These are phyloP conservation scores for Chionis minor DNA, from an alignment of 2,113 vertebrate species.

Conservation along the genomic window DNA sequence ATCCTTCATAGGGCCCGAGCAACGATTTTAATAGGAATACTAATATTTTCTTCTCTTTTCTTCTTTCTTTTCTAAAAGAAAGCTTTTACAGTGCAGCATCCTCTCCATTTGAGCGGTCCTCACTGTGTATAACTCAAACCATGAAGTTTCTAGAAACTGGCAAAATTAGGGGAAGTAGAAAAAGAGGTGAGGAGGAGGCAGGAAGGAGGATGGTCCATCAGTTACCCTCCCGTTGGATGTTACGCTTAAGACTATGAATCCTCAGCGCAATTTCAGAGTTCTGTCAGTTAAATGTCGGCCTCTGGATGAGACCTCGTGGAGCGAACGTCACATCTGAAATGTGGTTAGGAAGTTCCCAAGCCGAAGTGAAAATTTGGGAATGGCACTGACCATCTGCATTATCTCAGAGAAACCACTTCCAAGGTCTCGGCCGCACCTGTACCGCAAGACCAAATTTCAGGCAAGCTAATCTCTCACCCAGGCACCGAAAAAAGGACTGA, in stretches of 20 bases:
- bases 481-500: not conserved
- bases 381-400: not conserved
- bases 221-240: not conserved
- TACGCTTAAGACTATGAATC: not conserved
- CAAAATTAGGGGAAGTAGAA: not conserved
- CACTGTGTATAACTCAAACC: not conserved
- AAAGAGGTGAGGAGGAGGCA: not conserved
- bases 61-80: not conserved
- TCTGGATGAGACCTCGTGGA: not conserved
- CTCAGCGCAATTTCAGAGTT: not conserved
- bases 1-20: not conserved
- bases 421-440: not conserved
- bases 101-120: not conserved
- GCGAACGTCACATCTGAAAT: not conserved
- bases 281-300: not conserved
- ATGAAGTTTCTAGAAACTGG: not conserved
- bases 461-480: not conserved
- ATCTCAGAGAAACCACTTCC: not conserved
- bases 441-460: not conserved
- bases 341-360: not conserved
- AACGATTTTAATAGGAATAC: fast-evolving
- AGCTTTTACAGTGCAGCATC: not conserved
- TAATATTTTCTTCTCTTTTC: not conserved
- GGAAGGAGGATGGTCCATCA: not conserved
- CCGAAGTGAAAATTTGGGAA: not conserved